Conservation (phyloP, 1,140 invertebrate genomes). For the Tenebrio molitor region DNA sequence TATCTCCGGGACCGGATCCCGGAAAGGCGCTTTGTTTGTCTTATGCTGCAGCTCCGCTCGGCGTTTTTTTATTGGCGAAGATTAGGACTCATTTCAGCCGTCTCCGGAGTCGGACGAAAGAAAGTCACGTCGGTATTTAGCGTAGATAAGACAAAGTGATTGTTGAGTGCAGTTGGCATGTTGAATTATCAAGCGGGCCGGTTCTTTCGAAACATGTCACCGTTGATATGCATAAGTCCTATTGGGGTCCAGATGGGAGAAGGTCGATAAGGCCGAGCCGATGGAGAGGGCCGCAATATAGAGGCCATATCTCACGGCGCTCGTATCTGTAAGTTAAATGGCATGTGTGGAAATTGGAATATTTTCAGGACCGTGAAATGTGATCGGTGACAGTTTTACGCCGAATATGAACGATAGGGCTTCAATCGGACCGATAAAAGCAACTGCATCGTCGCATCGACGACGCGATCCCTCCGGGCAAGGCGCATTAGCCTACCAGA, state of each 20-base stretch:
- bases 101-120: not conserved
- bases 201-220: not conserved
- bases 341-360: slow-evolving; percentile 44
- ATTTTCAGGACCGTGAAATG: slow-evolving; percentile 22
- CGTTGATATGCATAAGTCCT: slow-evolving; percentile 16
- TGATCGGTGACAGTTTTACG: slow-evolving; percentile 27
- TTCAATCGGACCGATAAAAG: slow-evolving; percentile 13
- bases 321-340: slow-evolving; percentile 32
- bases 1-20: not conserved
- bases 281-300: too few relatives aligned
- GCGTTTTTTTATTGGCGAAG: slow-evolving; percentile 5
- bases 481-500: slow-evolving; percentile 30
- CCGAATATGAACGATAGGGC: slow-evolving; percentile 25
- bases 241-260: slow-evolving; percentile 8
- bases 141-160: slow-evolving; percentile 1
- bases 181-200: slow-evolving; percentile 7
- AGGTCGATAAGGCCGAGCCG: too few relatives aligned
- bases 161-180: slow-evolving; percentile 16
- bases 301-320: slow-evolving; percentile 6
- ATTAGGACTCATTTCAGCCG: slow-evolving; percentile 23
- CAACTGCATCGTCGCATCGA: slow-evolving; percentile 3
- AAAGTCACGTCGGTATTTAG: slow-evolving; percentile 20
- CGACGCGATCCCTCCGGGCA: not conserved
- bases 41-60: slow-evolving; percentile 10
- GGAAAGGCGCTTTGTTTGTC: slow-evolving; percentile 6